These are phyloP conservation scores for Harpegnathos saltator DNA, from an alignment of 1,140 invertebrate genomes.

Conservation along the genomic window DNA sequence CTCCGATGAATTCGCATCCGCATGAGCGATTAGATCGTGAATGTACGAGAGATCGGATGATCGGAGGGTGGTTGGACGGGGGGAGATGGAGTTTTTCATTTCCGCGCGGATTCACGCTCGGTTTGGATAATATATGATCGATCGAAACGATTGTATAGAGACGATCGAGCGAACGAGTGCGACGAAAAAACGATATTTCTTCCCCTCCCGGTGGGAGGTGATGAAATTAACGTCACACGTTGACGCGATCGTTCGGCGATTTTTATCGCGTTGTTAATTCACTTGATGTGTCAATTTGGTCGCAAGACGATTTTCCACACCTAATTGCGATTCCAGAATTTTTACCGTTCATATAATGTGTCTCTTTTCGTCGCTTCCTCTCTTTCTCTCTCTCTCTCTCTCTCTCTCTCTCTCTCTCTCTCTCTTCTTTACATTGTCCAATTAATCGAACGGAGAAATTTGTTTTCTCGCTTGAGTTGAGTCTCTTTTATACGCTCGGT, in stretches of 20 bases:
- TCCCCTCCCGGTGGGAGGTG: too few relatives aligned
- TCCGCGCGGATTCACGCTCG: background rate
- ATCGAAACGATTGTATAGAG: constrained; percentile 6
- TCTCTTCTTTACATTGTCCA: too few relatives aligned
- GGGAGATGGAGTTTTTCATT: constrained; percentile 25
- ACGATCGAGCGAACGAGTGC: background rate
- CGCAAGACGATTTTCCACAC: too few relatives aligned
- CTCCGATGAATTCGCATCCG: constrained; percentile 7
- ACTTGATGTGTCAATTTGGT: too few relatives aligned
- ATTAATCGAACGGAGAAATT: constrained; percentile 9
- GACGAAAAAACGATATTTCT: background rate
- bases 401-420: too few relatives aligned
- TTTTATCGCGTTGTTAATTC: constrained; percentile 4
- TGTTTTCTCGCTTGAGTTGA: background rate
- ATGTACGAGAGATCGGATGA: background rate
- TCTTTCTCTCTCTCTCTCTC: too few relatives aligned
- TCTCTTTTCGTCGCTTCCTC: too few relatives aligned
- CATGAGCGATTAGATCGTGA: constrained; percentile 52
- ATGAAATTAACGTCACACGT: background rate
- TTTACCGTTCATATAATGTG: too few relatives aligned
- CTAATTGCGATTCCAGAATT: too few relatives aligned
- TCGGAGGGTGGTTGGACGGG: background rate
- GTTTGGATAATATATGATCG: background rate
- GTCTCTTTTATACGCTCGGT: constrained; percentile 13
- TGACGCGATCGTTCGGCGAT: background rate